phyloP scores from a whole-genome alignment of 2,797 vertebrate species.

The Semaprochilodus insignis region DNA sequence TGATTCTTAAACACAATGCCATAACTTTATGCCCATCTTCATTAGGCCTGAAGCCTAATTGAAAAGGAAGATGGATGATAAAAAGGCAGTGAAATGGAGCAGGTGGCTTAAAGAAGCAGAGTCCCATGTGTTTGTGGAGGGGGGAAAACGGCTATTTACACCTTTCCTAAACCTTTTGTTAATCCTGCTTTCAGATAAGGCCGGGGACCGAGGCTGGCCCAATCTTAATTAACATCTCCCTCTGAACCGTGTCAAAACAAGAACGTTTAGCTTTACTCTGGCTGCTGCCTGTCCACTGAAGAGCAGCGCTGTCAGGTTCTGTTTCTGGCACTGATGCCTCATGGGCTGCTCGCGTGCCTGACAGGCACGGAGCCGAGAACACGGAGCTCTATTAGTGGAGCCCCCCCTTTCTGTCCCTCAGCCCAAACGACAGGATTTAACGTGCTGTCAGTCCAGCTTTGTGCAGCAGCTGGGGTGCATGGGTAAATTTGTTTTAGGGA shows the following conservation, averaged over 20 bases:
- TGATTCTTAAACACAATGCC: constrained; percentile 28
- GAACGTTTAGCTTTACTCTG: constrained; percentile 46
- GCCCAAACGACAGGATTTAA: constrained; percentile 39
- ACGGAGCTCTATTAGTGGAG: constrained; percentile 21
- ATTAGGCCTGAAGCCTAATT: constrained; percentile 43
- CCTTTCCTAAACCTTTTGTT: constrained; percentile 60
- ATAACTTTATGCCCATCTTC: constrained; percentile 36
- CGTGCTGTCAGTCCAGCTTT: constrained; percentile 48
- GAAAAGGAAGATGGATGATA: constrained; percentile 52
- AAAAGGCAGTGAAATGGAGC: constrained; percentile 18
- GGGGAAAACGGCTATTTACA: constrained; percentile 55
- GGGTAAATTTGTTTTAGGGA: constrained; percentile 50
- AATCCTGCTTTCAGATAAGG: constrained; percentile 61
- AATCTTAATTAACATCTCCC: constrained; percentile 69
- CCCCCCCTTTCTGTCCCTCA: constrained; percentile 17
- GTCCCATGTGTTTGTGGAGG: constrained; percentile 17
- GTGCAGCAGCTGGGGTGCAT: constrained; percentile 16
- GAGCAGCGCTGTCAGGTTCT: constrained; percentile 46
- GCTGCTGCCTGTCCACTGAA: constrained; percentile 51
- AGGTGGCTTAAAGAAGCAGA: constrained; percentile 17
- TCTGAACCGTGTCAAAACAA: constrained; percentile 61
- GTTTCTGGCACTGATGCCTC: constrained; percentile 37
- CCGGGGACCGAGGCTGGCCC: constrained; percentile 40
- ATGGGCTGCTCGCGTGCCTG: constrained; percentile 34
- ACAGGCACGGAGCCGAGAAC: constrained; percentile 40